Base-by-base conservation (phyloP, 2,888 invertebrate species). In the Timema cristinae region DNA sequence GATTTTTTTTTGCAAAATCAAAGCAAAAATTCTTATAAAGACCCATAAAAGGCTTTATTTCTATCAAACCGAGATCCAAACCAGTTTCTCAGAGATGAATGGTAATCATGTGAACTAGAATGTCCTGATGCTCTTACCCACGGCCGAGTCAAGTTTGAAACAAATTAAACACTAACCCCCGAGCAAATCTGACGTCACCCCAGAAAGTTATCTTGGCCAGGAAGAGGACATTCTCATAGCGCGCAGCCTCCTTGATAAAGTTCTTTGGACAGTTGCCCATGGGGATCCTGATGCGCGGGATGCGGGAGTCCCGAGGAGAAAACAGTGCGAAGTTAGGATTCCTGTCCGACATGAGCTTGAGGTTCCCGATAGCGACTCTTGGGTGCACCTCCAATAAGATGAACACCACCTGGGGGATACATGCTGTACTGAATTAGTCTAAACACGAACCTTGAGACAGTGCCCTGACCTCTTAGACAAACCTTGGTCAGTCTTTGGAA, bases 281-380 rank as follows among this genome's bases (percentile, higher is more conserved):
- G 13, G 90, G 88, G 75, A 97, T 89, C 78, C 88, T 87, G 52
- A 96, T 85, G 74, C 91, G 84, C 0, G 97, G 96, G 69, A 95
- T 81, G 73, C 93, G 86, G 76, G 87, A 85, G 81, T 97, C 96
- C 69, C 90, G 87, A 0, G 97, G 95, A 52, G 87, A 83, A 80
- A 97, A 91, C 50, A 90, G 82, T n/a, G 90, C 91, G 76, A 82
- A 87, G 63, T 86, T 83, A 16, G 84, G 83, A 77, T 86, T 88
- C 79, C 83, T 87, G 79, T 86, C 89, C 52, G 82, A 81, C 84
- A 85, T 84, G 13, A 85, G 81, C 77, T 87, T 88, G 67, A 94
- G 81, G 73, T 81, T 83, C 2, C 97, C 97, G 68, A 94, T 88
- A 63, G 90, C 88, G 70, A 86, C 86, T 73, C 95, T 86, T 11